Evolutionary conservation across 2,888 invertebrate species (phyloP).

Genomic region (Lithosia quadra): DNA sequence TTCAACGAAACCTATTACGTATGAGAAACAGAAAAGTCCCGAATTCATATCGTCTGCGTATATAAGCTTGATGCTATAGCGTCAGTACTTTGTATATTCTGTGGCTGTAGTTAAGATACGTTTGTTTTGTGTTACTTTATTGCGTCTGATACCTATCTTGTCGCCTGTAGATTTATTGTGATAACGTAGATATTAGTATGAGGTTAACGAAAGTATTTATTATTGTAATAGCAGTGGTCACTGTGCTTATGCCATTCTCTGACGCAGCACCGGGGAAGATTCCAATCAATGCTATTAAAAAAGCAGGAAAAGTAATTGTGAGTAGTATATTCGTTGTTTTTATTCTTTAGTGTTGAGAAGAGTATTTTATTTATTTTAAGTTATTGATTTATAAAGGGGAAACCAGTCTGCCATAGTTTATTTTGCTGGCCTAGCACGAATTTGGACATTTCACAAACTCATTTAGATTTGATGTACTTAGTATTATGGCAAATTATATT

Average conservation of each 20-base stretch:
- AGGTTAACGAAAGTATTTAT: constrained; percentile 44
- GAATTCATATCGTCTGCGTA: not conserved
- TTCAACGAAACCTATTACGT: not conserved
- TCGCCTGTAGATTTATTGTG: not conserved
- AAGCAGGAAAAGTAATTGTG: constrained; percentile 60
- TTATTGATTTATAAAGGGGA: not conserved
- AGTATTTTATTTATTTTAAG: not conserved
- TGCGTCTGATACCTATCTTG: not conserved
- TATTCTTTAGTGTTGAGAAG: not conserved
- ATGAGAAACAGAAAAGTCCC: constrained; percentile 19
- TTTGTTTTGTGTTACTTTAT: constrained; percentile 6
- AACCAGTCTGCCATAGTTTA: not conserved
- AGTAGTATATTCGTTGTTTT: constrained; percentile 40
- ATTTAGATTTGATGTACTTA: too few relatives aligned
- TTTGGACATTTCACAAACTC: too few relatives aligned
- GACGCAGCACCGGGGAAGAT: constrained; percentile 55
- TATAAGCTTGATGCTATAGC: constrained; percentile 8
- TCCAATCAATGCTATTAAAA: constrained; percentile 59
- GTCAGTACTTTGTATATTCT: too few relatives aligned
- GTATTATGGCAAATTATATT: too few relatives aligned
- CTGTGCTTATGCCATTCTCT: constrained; percentile 35
- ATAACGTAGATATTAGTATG: constrained; percentile 41
- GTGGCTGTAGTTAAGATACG: not conserved
- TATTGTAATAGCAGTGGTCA: constrained; percentile 35
- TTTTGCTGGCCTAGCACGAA: too few relatives aligned